Conservation (phyloP, 1,140 invertebrate genomes). For the Araneus ventricosus region DNA sequence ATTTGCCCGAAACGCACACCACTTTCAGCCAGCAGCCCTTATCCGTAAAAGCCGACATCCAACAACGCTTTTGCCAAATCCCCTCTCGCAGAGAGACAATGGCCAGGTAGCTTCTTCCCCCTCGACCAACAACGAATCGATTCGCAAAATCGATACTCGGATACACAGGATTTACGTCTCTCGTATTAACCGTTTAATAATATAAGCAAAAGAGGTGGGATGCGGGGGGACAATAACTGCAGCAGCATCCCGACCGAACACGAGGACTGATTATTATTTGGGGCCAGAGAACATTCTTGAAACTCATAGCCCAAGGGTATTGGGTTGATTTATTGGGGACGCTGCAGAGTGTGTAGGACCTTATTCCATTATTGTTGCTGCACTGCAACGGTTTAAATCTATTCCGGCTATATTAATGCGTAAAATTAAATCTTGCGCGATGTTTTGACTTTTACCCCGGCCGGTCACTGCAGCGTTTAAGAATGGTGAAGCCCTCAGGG, state of each 20-base stretch:
- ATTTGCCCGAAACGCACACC: conserved; percentile 5
- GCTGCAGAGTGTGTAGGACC: not conserved
- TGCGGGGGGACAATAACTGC: conserved; percentile 13
- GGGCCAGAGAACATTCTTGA: conserved; percentile 7
- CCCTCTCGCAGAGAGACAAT: conserved; percentile 36
- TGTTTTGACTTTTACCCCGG: conserved; percentile 24
- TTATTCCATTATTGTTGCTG: conserved; percentile 44
- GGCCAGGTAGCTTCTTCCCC: conserved; percentile 17
- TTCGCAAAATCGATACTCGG: conserved; percentile 56
- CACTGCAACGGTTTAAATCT: conserved; percentile 26
- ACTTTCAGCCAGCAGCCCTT: not conserved
- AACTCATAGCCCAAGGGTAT: conserved; percentile 13
- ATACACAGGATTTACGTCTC: conserved; percentile 47
- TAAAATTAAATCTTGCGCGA: conserved; percentile 55
- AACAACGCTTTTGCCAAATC: conserved; percentile 33
- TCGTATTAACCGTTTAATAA: conserved; percentile 71
- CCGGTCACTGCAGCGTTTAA: not conserved
- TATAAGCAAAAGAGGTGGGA: conserved; percentile 30
- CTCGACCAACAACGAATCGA: not conserved
- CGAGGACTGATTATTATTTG: conserved; percentile 49
- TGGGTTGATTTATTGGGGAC: conserved; percentile 26
- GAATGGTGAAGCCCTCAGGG: conserved; percentile 10
- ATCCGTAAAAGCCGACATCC: conserved; percentile 7
- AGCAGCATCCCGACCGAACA: not conserved
- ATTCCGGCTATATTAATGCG: conserved; percentile 58